These are phyloP conservation scores for Tachina lurida DNA, from an alignment of 2,888 invertebrate species.

Conservation along the genomic window DNA sequence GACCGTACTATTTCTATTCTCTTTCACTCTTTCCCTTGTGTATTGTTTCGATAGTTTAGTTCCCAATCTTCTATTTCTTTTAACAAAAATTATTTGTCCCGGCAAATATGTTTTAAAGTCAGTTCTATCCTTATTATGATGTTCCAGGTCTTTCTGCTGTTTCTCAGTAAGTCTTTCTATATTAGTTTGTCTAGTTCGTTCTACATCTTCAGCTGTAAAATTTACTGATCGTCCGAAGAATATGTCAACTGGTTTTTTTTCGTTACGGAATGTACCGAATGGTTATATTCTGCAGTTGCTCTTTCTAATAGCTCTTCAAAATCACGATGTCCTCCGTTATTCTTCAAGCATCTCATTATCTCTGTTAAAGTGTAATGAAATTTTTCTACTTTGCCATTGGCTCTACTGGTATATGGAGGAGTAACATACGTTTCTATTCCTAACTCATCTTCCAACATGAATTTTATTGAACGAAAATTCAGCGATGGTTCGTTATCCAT, in stretches of 20 bases:
- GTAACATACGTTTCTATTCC: not conserved
- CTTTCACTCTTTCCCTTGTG: not conserved
- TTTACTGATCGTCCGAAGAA: not conserved
- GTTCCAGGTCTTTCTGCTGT: not conserved
- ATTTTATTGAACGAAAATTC: not conserved
- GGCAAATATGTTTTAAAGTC: not conserved
- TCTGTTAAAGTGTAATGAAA: not conserved
- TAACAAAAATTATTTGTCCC: not conserved
- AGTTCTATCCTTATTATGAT: not conserved
- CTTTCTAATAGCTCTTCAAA: not conserved
- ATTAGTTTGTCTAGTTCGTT: not conserved
- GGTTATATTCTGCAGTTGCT: not conserved
- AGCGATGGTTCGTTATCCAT: not conserved
- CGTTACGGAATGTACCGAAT: not conserved
- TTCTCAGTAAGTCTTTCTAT: not conserved
- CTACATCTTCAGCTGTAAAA: not conserved
- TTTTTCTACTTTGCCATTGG: not conserved
- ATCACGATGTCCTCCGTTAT: not conserved
- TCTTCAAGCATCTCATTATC: not conserved
- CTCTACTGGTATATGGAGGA: not conserved
- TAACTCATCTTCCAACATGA: not conserved
- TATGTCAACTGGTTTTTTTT: not conserved
- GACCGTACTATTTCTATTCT: not conserved
- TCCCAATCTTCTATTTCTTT: not conserved
- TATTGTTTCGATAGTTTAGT: not conserved